These are phyloP conservation scores for Fopius arisanus DNA, from an alignment of 1,140 invertebrate genomes.

Conservation along the genomic window DNA sequence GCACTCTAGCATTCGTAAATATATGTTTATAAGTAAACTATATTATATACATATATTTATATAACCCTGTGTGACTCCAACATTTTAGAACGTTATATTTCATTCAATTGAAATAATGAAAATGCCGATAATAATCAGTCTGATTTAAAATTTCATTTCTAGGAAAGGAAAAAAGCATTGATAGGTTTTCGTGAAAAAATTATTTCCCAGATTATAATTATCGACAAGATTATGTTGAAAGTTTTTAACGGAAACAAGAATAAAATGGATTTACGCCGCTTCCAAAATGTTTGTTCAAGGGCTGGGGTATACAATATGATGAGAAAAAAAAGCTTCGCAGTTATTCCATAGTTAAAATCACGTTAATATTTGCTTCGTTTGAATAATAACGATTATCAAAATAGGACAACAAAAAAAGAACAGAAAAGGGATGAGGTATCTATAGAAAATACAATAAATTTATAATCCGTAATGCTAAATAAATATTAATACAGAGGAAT, in stretches of 20 bases:
- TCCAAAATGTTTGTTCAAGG: not conserved
- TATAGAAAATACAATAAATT: conserved; percentile 35
- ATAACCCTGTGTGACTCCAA: not conserved
- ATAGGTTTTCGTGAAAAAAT: too few relatives aligned
- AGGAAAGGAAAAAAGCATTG: too few relatives aligned
- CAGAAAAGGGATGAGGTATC: conserved; percentile 7
- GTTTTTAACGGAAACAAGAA: not conserved
- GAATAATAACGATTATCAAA: not conserved
- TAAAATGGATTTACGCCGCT: not conserved
- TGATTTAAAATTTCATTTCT: too few relatives aligned
- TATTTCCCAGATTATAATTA: not conserved
- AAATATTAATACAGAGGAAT: conserved; percentile 31
- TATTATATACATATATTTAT: not conserved
- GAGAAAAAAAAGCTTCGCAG: not conserved
- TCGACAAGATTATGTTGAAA: not conserved
- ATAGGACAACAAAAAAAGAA: conserved; percentile 25
- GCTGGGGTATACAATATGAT: not conserved
- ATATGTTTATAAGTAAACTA: not conserved
- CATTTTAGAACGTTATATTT: not conserved
- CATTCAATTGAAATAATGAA: too few relatives aligned
- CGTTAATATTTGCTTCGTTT: not conserved
- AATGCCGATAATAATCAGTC: too few relatives aligned
- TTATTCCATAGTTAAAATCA: not conserved
- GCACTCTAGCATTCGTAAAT: conserved; percentile 64
- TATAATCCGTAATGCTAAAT: conserved; percentile 13